Evolutionary conservation across 2,113 vertebrate genomes (phyloP), one percentile per base, ranked within the genome.

Genomic region (Ctenomys sociabilis): DNA sequence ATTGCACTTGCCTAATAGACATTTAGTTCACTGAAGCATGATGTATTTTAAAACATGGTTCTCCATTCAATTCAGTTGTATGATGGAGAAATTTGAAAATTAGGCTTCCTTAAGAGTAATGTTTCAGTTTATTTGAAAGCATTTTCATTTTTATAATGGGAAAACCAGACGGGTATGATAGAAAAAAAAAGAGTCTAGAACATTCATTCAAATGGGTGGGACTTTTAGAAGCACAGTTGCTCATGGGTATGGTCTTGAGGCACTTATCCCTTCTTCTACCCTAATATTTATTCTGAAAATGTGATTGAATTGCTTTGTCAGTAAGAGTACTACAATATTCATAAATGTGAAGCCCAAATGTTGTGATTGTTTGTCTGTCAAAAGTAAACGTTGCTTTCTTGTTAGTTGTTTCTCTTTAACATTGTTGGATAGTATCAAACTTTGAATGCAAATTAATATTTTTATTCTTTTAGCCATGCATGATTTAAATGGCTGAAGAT

Each of bases 61-160:
- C 10, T 17, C 40, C 7, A 78, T 37, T 85, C 45, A 66, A 3
- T 70, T 90, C 8, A 77, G 32, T 43, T 92, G 12, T 35, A 22
- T 73, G 78, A 70, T 63, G 21, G 12, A 61, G 52, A 87, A 92
- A 70, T 24, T 21, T 59, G 77, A 95, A 95, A 77, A 73, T 54
- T 87, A 63, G 14, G 26, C 93, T 91, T 93, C 32, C 5, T 0
- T 61, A 57, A 89, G 85, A 90, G 24, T 28, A 64, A 91, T n/a
- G n/a, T 49, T 96, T 93, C 66, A 73, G n/a, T 75, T 96, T 28
- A 82, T 82, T 88, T 96, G 64, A 59, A 84, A 90, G 35, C 61
- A 32, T 92, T 97, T 94, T 52, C 43, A 52, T 92, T 59, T 95
- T 94, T 83, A 45, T 93, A 86, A 92, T 87, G 85, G 70, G 8